Base-by-base conservation (phyloP, 2,113 vertebrate species). In the Phalacrocorax carbo region DNA sequence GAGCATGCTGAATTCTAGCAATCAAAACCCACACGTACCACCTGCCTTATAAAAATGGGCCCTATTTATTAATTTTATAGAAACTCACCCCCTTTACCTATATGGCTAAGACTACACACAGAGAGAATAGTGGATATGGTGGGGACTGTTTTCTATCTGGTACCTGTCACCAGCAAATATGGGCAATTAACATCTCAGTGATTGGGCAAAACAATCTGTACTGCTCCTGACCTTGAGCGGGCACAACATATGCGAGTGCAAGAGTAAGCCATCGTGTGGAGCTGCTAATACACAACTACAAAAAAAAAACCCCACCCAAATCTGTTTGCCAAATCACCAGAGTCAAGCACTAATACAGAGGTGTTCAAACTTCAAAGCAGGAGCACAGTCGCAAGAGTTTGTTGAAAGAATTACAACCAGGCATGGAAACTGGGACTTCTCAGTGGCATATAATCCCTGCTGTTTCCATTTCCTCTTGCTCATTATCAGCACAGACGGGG, bases 401-500 rank as follows among this genome's bases (percentile, higher is more conserved):
- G 94, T 88, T 94, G 91, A 96, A 94, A 96, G 90, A 93, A 96
- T 92, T 97, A 96, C 88, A 93, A 55, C 96, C 80, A 88, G 75
- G 71, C 91, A 92, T 69, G 86, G 93, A 98, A 97, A 96, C 84
- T 96, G 93, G 92, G 92, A 87, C 93, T 93, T 88, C 79, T 93
- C 78, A 79, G 70, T 78, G 94, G 92, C 91, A 66, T 68, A 23
- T 86, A 88, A 92, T 82, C 83, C 94, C 96, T 88, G 94, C 93
- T 95, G 88, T 96, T 95, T 95, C 95, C 82, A 91, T 95, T 97
- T 97, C 97, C 97, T 97, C 94, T 93, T 81, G 88, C 75, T 97
- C 94, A 97, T 91, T 95, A 95, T 96, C 91, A 4, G 88, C 86
- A 90, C 77, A 94, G 88, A 73, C 3, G 71, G 95, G 90, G 96